Base-by-base conservation (phyloP, 1,140 invertebrate genomes). In the Drosophila prosaltans region DNA sequence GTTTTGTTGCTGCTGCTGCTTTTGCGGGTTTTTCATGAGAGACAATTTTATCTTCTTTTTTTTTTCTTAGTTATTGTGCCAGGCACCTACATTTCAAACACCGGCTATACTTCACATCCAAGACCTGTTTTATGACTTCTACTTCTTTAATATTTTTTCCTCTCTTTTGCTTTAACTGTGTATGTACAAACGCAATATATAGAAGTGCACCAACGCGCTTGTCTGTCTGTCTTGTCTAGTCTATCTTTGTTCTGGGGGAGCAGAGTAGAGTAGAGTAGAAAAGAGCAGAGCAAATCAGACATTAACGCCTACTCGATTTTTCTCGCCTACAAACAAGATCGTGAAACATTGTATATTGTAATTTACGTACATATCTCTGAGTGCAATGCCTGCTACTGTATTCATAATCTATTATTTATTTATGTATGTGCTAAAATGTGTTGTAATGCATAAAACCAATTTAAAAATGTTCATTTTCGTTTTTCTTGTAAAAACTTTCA, bases 31-130 rank as follows among this genome's bases (percentile, higher is more conserved):
- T 43, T 60, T 69, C 57, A 54, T 30, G 28, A 63, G 65, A 74
- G 11, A 72, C n/a, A 58, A 66, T 54, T 73, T 40, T 21, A 26
- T 57, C 57, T 60, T 57, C 48, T 36, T 32, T 67, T 45, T 40
- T 70, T 62, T 67, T 72, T 21, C 16, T 72, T 84, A 82, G 80
- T 77, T 83, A 69, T 72, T 80, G 81, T 84, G 81, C 80, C 80
- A 78, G 73, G 80, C 80, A 84, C 81, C 80, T 72, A 82, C 63
- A 67, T 41, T 63, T 55, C 32, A 39, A 59, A 36, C 51, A 57
- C 54, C 71, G 71, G 76, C 65, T 78, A 69, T 51, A 51, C 8
- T 51, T 51, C 45, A 51, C 45, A 51, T 51, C 24, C 21, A 24
- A 39, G 67, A 73, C 65, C 70, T 57, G 66, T 72, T 72, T n/a